Evolutionary conservation across 23 tunicate genomes (phyloP), one percentile per base, ranked within the genome.

Genomic region (Styela plicata): DNA sequence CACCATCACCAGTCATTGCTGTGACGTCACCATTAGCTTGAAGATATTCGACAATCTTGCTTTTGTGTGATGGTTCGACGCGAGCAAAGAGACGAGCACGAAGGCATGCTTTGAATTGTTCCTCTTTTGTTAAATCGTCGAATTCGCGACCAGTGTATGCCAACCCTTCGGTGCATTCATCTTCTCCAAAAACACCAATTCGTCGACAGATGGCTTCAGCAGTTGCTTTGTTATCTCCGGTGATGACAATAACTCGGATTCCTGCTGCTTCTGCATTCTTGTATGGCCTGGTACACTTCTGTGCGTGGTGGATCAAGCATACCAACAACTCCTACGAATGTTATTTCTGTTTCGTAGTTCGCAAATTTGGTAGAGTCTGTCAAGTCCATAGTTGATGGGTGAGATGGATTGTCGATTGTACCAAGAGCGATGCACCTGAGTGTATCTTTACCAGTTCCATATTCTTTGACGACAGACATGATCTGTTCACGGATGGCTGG

Each of bases 1-100:
- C 99, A 74, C 99, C 99, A 44, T 95, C 99, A 63, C 99, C 99
- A 36, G 99, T 95, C 99, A 95, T 95, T 24, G 99, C 99, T 32
- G 99, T 95, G 69, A 95, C 84, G 85, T 95, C 99, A 29, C 97
- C 99, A 75, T 90, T 90, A 31, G 80, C 82, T 70, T 95, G 99
- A 16, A 95, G 84, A 73, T 90, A 95, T 69, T 90, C 99, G 44
- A 95, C 89, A 63, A 95, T 91, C 61, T 87, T 95, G 88, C 97
- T 91, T 70, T 95, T 95, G 77, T 95, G 99, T 22, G 99, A 85
- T 73, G 99, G 99, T 87, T 95, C 99, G 28, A 95, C 99, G 20
- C 99, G 89, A 20, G 99, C 99, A 64, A 95, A 95, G 16, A 95
- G 81, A 2, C 96, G 88, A 27, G 99, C 99, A 68, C 90, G 73